phyloP scores from a whole-genome alignment of 2,888 invertebrate genomes.

The Standfussiana lucernea region DNA sequence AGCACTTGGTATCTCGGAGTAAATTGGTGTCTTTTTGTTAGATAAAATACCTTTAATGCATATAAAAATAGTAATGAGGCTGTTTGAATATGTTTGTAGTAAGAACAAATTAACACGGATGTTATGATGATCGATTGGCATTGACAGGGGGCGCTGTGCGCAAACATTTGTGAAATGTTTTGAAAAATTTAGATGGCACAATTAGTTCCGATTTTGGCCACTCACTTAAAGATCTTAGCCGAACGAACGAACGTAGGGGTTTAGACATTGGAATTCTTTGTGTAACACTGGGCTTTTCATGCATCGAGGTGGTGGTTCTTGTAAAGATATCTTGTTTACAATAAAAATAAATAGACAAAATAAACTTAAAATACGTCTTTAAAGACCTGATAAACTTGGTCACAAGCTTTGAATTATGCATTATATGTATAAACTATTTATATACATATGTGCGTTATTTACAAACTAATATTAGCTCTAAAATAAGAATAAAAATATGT shows the following conservation, averaged over 20 bases:
- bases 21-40: constrained; percentile 10
- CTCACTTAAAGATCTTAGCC: not conserved
- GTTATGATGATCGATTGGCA: not conserved
- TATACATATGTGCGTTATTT: too few species aligned
- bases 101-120: not conserved
- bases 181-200: not conserved
- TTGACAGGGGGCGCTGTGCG: not conserved
- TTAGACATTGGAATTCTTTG: not conserved
- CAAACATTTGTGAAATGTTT: not conserved
- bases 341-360: not conserved
- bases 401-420: not conserved
- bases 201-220: not conserved
- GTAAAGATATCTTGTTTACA: not conserved
- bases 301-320: not conserved
- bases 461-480: too few species aligned
- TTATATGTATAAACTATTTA: too few species aligned
- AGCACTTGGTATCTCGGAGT: constrained; percentile 2
- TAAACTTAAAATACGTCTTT: not conserved
- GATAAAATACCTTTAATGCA: not conserved
- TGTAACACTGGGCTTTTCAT: not conserved
- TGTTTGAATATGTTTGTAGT: not conserved
- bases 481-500: too few species aligned
- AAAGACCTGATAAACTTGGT: not conserved
- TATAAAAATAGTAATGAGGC: not conserved
- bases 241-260: too few species aligned